Conservation (phyloP, 1,140 invertebrate genomes). For the Bombyx mandarina region DNA sequence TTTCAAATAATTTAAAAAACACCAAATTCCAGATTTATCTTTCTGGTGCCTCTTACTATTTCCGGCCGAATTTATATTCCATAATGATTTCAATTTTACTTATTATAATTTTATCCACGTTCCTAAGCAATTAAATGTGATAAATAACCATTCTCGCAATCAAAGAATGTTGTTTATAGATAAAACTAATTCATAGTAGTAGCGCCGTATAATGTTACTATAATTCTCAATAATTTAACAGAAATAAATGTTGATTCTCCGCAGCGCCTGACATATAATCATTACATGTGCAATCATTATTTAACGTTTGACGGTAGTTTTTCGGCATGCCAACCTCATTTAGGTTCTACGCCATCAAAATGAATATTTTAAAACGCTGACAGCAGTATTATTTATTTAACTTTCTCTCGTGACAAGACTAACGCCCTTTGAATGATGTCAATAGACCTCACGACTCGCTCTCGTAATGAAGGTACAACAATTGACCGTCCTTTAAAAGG, state of each 20-base stretch:
- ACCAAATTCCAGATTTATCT: no score
- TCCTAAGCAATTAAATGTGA: no score
- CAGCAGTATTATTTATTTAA: slow-evolving; percentile 25
- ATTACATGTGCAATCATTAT: slow-evolving; percentile 7
- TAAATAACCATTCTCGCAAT: no score
- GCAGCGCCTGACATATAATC: slow-evolving; percentile 6
- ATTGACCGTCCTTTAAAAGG: slow-evolving; percentile 6
- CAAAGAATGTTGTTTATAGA: no score
- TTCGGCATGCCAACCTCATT: slow-evolving; percentile 6
- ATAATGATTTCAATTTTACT: no score
- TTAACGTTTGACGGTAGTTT: slow-evolving; percentile 6
- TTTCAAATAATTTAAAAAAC: no score
- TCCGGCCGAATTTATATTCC: no score
- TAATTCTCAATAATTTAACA: slow-evolving; percentile 1
- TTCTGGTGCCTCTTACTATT: no score
- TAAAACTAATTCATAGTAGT: no score
- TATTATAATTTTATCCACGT: no score
- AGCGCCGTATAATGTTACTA: no score
- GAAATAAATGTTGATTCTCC: background rate
- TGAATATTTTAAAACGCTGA: slow-evolving; percentile 16
- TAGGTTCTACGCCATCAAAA: slow-evolving; percentile 6
- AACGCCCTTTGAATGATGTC: slow-evolving; percentile 6
- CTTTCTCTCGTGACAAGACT: slow-evolving; percentile 20
- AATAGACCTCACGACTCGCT: background rate
- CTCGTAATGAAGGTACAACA: slow-evolving; percentile 2